Conservation (phyloP, 2,888 invertebrate species). For the Harpalus rufipes region DNA sequence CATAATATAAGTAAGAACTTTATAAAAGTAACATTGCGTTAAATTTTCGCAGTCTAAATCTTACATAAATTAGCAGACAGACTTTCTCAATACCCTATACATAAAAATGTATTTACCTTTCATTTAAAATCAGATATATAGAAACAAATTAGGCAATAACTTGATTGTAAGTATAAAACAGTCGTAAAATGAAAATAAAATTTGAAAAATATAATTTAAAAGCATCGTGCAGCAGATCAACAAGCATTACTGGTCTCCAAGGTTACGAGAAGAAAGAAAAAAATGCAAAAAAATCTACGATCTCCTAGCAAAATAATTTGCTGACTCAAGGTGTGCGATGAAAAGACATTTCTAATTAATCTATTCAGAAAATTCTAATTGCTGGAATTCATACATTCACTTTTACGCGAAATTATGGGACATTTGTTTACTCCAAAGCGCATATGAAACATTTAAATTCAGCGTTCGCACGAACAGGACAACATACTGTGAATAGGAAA, state of each 20-base stretch:
- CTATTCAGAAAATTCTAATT: conserved; percentile 19
- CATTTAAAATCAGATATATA: conserved; percentile 29
- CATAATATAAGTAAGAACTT: no score
- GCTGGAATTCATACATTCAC: background rate
- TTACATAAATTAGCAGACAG: background rate
- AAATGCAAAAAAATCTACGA: conserved; percentile 37
- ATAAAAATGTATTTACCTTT: background rate
- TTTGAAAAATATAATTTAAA: conserved; percentile 51
- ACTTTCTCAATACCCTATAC: conserved; percentile 18
- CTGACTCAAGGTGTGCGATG: conserved; percentile 42
- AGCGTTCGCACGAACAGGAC: background rate
- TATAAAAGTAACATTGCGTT: no score
- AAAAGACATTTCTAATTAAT: conserved; percentile 28
- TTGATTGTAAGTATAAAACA: conserved; percentile 37
- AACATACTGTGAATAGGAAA: background rate
- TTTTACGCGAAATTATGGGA: conserved; percentile 4
- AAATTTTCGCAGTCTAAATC: background rate
- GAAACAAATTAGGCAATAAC: conserved; percentile 37
- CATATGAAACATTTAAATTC: background rate
- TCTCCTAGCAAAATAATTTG: conserved; percentile 51
- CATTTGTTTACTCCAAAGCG: background rate
- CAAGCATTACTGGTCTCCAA: conserved; percentile 49
- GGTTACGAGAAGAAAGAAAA: conserved; percentile 42
- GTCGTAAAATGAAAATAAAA: conserved; percentile 41
- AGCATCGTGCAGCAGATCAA: conserved; percentile 40